Evolutionary conservation across 2,113 vertebrate species (phyloP).

Genomic region (Vidua macroura): DNA sequence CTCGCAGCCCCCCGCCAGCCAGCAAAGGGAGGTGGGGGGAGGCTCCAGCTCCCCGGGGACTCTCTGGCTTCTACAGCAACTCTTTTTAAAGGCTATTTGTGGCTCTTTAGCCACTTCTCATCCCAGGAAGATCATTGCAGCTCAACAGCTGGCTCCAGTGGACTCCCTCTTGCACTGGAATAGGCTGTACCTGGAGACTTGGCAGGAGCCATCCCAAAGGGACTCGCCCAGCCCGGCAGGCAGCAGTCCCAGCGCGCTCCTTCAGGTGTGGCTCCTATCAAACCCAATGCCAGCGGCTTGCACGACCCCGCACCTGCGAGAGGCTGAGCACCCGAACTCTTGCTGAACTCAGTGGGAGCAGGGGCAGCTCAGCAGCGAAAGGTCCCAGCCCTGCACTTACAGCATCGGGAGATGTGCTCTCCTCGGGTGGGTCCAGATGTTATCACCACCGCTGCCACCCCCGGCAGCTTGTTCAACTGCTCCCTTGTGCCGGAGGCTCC

Average conservation of each 20-base stretch:
- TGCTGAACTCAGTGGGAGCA: constrained; percentile 1
- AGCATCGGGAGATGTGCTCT: constrained; percentile 7
- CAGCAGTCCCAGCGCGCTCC: not conserved
- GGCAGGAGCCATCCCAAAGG: not conserved
- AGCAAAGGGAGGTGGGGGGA: not conserved
- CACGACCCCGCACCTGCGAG: not conserved
- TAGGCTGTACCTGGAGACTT: not conserved
- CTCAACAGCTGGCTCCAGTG: not conserved
- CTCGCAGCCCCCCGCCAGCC: not conserved
- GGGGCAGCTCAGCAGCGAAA: not conserved
- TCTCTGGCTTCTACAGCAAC: not conserved
- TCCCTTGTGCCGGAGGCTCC: constrained; percentile 44
- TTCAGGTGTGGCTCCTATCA: not conserved
- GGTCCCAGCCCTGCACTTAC: constrained; percentile 33
- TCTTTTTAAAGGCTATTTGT: not conserved
- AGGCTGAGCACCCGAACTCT: not conserved
- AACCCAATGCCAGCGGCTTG: not conserved
- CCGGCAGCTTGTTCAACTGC: constrained; percentile 9
- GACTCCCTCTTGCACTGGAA: not conserved
- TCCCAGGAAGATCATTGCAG: not conserved
- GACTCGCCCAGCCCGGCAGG: not conserved
- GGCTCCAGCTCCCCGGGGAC: not conserved
- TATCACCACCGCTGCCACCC: constrained; percentile 35
- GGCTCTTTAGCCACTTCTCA: not conserved
- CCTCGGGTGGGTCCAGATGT: constrained; percentile 51